Evolutionary conservation across 1,140 invertebrate species (phyloP).

Genomic region (Leptinotarsa lineolata): DNA sequence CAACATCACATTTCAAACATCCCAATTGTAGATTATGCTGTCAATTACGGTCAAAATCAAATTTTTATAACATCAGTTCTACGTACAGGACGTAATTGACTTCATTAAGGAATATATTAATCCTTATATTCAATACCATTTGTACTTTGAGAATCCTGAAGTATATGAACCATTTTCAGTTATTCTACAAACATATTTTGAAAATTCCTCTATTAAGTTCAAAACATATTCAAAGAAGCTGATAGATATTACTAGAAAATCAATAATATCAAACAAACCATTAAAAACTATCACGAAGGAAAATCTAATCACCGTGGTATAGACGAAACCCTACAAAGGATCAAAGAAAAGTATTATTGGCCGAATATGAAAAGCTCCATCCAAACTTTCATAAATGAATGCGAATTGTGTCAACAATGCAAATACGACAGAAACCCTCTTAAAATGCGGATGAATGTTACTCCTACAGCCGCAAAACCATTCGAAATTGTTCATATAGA

Average conservation of each 20-base stretch:
- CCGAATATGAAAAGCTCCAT: slow-evolving; percentile 31
- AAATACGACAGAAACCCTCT: slow-evolving; percentile 31
- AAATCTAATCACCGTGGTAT: slow-evolving; percentile 32
- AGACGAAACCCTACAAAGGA: slow-evolving; percentile 20
- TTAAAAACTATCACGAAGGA: slow-evolving; percentile 30
- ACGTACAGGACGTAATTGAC: slow-evolving; percentile 12
- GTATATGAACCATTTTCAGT: no score
- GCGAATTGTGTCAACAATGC: no score
- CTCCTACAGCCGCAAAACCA: background rate
- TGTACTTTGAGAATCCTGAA: no score
- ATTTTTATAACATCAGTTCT: slow-evolving; percentile 8
- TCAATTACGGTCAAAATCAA: slow-evolving; percentile 17
- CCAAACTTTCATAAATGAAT: no score
- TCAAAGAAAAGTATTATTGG: slow-evolving; percentile 31
- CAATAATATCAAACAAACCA: slow-evolving; percentile 24
- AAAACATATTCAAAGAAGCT: slow-evolving; percentile 25
- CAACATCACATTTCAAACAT: background rate
- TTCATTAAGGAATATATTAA: no score
- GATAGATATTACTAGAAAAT: slow-evolving; percentile 19
- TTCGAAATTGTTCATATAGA: slow-evolving; percentile 22
- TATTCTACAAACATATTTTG: no score
- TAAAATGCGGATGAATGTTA: slow-evolving; percentile 26
- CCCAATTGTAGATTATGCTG: no score
- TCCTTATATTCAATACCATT: no score
- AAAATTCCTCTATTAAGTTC: slow-evolving; percentile 24